phyloP scores from a whole-genome alignment of 1,140 invertebrate species.

The Delia radicum region DNA sequence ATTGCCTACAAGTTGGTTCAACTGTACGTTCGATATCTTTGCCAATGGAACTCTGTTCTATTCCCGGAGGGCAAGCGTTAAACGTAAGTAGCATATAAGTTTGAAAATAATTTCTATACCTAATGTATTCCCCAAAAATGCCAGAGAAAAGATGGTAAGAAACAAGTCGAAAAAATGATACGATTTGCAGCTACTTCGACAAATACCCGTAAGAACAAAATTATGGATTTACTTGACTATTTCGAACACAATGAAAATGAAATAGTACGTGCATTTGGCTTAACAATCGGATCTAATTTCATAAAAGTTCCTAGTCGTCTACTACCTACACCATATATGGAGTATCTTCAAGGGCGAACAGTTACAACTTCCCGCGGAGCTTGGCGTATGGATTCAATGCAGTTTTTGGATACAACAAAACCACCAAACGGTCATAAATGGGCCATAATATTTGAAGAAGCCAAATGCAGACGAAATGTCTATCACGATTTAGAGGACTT shows the following conservation, averaged over 20 bases:
- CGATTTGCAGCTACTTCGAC: constrained; percentile 64
- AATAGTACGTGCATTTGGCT: constrained; percentile 62
- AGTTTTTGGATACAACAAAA: constrained; percentile 28
- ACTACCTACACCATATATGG: constrained; percentile 60
- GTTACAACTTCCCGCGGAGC: constrained; percentile 32
- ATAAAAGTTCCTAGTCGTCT: constrained; percentile 61
- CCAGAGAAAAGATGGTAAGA: constrained; percentile 56
- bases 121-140: background rate
- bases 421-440: constrained; percentile 37
- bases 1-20: constrained; percentile 65
- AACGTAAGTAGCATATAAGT: constrained; percentile 36
- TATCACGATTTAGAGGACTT: background rate
- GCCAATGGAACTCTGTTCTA: constrained; percentile 64
- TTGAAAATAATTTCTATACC: background rate
- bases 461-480: background rate
- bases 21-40: constrained; percentile 59
- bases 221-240: constrained; percentile 60
- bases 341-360: constrained; percentile 50
- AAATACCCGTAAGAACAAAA: constrained; percentile 63
- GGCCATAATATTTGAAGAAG: constrained; percentile 36
- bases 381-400: constrained; percentile 34
- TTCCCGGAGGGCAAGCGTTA: constrained; percentile 64
- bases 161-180: constrained; percentile 69
- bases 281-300: constrained; percentile 60
- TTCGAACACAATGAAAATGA: constrained; percentile 58